Percentiles rank a stretch among this genome's conserved stretches.
These are phyloP conservation scores for Artibeus jamaicensis DNA, from an alignment of 2,797 vertebrate genomes.

Conservation along the genomic window DNA sequence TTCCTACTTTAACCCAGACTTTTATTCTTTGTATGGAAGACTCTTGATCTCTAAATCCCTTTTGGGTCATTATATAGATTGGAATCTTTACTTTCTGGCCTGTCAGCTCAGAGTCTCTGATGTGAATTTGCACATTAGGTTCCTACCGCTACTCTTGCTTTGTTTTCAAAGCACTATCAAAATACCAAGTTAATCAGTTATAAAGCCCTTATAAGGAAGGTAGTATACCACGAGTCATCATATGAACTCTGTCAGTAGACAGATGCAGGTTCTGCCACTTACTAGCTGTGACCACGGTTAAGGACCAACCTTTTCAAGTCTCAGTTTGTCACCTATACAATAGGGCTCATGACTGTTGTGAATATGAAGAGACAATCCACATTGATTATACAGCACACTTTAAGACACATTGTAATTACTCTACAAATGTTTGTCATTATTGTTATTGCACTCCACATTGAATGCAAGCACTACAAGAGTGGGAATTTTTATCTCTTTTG, in stretches of 20 bases:
- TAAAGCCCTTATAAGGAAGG: not conserved
- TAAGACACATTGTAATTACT: not conserved
- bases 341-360: not conserved
- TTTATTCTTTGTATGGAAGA: not conserved
- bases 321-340: not conserved
- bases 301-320: not conserved
- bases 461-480: not conserved
- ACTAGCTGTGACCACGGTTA: not conserved
- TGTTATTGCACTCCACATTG: not conserved
- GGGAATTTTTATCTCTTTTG: not conserved
- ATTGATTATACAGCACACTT: not conserved
- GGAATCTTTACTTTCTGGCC: not conserved
- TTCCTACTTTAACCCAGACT: not conserved
- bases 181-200: not conserved
- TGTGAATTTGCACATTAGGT: not conserved
- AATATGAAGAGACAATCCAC: not conserved
- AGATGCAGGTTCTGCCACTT: not conserved
- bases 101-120: constrained; percentile 12
- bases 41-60: not conserved
- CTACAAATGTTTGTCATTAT: not conserved
- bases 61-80: not conserved
- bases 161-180: not conserved
- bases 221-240: not conserved
- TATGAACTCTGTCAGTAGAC: not conserved
- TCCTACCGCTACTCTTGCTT: not conserved